phyloP scores from a whole-genome alignment of 2,797 vertebrate genomes.

The Hypotaenidia okinawae region DNA sequence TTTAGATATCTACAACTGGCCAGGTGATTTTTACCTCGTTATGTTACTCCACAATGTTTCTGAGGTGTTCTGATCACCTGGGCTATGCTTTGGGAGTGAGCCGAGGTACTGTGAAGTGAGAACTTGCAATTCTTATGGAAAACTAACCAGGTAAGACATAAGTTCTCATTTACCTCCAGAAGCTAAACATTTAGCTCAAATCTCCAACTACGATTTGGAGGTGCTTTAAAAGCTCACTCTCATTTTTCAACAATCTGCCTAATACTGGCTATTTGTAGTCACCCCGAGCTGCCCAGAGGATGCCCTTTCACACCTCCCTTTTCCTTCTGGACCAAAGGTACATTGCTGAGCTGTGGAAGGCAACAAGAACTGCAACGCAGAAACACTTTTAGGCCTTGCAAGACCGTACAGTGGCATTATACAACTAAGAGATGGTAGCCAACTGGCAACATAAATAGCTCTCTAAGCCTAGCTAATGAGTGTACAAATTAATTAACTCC shows the following conservation, averaged over 20 bases:
- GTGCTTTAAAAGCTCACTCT: neutral
- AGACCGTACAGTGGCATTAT: neutral
- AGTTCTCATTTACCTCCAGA: neutral
- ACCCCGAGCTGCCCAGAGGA: neutral
- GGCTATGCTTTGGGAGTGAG: neutral
- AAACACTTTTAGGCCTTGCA: neutral
- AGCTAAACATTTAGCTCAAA: neutral
- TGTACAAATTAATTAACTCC: neutral
- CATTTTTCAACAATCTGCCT: neutral
- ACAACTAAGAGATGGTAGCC: neutral
- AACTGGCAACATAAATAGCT: neutral
- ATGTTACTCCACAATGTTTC: neutral
- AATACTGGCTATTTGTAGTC: neutral
- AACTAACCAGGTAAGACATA: neutral
- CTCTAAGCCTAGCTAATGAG: neutral
- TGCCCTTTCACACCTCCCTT: neutral
- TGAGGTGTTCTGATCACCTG: neutral
- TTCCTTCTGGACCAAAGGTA: neutral
- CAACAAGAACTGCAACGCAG: neutral
- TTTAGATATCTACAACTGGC: neutral
- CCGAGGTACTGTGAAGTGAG: neutral
- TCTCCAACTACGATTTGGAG: neutral
- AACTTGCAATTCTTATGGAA: neutral
- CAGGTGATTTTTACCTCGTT: neutral
- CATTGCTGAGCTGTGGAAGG: neutral